These are phyloP conservation scores for Drosophila azteca DNA, from an alignment of 1,140 invertebrate species.

Conservation along the genomic window DNA sequence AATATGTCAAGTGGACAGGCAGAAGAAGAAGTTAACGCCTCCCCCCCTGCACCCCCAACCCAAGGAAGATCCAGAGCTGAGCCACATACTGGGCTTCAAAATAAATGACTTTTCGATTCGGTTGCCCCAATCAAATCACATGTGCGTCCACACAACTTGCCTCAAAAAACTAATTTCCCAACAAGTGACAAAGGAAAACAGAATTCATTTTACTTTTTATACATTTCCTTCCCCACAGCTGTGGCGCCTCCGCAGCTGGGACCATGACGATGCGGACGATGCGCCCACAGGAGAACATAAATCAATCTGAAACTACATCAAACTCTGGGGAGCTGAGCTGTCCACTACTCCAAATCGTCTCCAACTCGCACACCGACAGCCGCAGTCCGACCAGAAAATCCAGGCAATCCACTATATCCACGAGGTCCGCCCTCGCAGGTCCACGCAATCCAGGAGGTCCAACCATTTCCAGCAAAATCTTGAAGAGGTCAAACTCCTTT, in stretches of 20 bases:
- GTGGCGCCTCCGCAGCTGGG: constrained; percentile 34
- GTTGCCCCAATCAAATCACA: constrained; percentile 70
- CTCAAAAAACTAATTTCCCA: constrained; percentile 58
- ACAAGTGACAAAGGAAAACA: constrained; percentile 39
- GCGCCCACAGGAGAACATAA: constrained; percentile 56
- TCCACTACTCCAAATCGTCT: not conserved
- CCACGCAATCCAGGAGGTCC: not conserved
- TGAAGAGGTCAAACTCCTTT: not conserved
- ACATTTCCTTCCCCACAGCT: constrained; percentile 40
- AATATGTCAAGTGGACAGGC: constrained; percentile 66
- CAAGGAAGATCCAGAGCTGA: not conserved
- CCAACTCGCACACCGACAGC: not conserved
- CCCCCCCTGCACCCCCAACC: not conserved
- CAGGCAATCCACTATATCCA: too few relatives aligned
- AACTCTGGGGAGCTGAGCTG: constrained; percentile 23
- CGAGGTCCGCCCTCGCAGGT: too few relatives aligned
- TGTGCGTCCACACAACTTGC: constrained; percentile 43
- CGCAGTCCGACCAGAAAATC: too few relatives aligned
- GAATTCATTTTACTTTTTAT: constrained; percentile 29
- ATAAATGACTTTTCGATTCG: constrained; percentile 54
- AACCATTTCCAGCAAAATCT: not conserved
- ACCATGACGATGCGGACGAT: too few relatives aligned
- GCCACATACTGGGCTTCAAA: constrained; percentile 7
- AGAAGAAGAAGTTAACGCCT: constrained; percentile 24
- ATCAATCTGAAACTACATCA: constrained; percentile 61